Conservation (phyloP, 2,113 vertebrate genomes). For the Corvus moneduloides region DNA sequence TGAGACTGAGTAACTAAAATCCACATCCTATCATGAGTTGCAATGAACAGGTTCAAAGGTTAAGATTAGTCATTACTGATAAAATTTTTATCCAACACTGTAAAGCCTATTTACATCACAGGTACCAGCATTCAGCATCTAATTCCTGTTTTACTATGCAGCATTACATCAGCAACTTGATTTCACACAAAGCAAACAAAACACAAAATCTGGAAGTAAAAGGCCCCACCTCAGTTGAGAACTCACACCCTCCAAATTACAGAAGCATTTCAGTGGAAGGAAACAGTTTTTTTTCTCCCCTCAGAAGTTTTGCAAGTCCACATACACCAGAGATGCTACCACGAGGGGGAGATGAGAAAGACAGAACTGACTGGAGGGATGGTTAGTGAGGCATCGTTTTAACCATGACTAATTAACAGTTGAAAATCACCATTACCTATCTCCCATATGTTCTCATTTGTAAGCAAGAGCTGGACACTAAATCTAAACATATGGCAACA, state of each 20-base stretch:
- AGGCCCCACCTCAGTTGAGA: not conserved
- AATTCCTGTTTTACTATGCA: not conserved
- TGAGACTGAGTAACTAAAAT: not conserved
- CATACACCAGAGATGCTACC: not conserved
- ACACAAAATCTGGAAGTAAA: not conserved
- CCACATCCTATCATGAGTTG: not conserved
- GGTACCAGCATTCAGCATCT: not conserved
- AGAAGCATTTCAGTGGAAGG: not conserved
- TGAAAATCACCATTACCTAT: conserved; percentile 48
- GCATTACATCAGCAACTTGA: not conserved
- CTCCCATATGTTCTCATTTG: conserved; percentile 36
- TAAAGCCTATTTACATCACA: not conserved
- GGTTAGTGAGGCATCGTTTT: not conserved
- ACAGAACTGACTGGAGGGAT: not conserved
- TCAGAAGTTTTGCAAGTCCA: not conserved
- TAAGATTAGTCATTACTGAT: not conserved
- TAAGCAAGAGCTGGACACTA: conserved; percentile 16
- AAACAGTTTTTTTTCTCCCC: fast-evolving
- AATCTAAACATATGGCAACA: conserved; percentile 44
- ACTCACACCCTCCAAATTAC: not conserved
- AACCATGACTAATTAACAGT: conserved; percentile 12
- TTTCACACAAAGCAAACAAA: not conserved
- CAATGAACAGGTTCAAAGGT: not conserved
- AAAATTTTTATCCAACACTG: not conserved
- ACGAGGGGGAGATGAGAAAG: not conserved